Base-by-base conservation (phyloP, 2,888 invertebrate species). In the Magallana nippona region DNA sequence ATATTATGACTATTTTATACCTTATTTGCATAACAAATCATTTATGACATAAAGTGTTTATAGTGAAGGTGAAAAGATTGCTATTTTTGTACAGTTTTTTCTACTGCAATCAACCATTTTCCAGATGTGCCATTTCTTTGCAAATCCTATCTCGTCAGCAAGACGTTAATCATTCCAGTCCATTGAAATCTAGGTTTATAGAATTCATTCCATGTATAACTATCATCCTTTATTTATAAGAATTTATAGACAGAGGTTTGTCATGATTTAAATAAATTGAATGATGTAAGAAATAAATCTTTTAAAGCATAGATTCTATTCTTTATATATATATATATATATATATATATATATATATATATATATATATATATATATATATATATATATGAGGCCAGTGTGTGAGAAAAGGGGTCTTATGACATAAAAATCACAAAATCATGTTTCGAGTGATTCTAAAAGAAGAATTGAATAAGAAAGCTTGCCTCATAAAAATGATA, bases 111-210 rank as follows among this genome's bases (percentile, higher is more conserved):
- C 27, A 71, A 71, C 13, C 17, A 13, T 71, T 15, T 71, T 71
- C 71, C 71, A 22, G 10, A 71, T 32, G 71, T 71, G 71, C 71
- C 71, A 71, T 71, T 71, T 71, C 27, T 71, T 27, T 71, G 22
- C 27, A 71, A 71, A 71, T 71, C 71, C 71, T 22, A n/a, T n/a
- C n/a, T 71, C 71, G 71, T 13, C 71, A 71, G 13, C 3, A 13
- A 22, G 71, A 71, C 71, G 71, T 71, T 71, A 71, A 71, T 71
- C 8, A 71, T 27, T 22, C 15, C 13, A 11, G 3, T 71, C 27
- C 22, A 13, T 15, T 13, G 22, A 71, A 13, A 71, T 2, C 15
- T 27, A 44, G 44, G 0, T 44, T 44, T 8, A 44, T 0, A 44
- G 44, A 44, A 44, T 8, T 44, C 44, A 44, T 44, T 8, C 44